Base-by-base conservation (phyloP, 2,113 vertebrate genomes). In the Fukomys damarensis region DNA sequence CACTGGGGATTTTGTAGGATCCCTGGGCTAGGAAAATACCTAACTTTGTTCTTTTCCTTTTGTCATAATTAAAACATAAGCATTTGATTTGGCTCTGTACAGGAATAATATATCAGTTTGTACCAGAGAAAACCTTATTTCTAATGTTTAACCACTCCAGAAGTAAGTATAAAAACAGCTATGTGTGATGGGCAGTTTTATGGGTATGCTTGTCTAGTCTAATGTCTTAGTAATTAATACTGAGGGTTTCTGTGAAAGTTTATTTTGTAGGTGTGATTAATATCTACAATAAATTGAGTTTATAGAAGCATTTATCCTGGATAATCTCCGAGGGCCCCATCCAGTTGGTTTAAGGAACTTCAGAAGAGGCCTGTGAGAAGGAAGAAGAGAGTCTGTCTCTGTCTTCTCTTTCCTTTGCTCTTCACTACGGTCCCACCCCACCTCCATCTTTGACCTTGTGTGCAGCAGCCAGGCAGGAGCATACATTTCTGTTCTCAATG, bases 341-440 rank as follows among this genome's bases (percentile, higher is more conserved):
- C 56, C 7, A n/a, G 16, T 17, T n/a, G 14, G 8, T 30, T 85
- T n/a, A 72, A 95, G 79, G 49, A 11, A 8, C 4, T 49, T 30
- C 17, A 52, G 28, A 59, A 56, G 12, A 65, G 35, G 72, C 38
- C 19, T 38, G 52, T 26, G 41, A 61, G 32, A 26, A 41, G 46
- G 46, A 63, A 89, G 59, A 77, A 65, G 20, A 86, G 28, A 68
- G 20, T 63, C 26, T 63, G 20, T 43, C 2, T 26, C 30, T 16
- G 24, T 14, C 54, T 46, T 1, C 16, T 24, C 32, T 22, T 2
- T 3, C 1, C 16, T 4, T 2, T 8, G 24, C 24, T 49, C 12
- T n/a, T 38, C 4, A 6, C 3, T 3, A 52, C n/a, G 16, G 24
- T 6, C 7, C n/a, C 13, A 74, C 4, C 9, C 41, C 41, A 74